phyloP scores from a whole-genome alignment of 2,888 invertebrate genomes.

The Limnephilus rhombicus region DNA sequence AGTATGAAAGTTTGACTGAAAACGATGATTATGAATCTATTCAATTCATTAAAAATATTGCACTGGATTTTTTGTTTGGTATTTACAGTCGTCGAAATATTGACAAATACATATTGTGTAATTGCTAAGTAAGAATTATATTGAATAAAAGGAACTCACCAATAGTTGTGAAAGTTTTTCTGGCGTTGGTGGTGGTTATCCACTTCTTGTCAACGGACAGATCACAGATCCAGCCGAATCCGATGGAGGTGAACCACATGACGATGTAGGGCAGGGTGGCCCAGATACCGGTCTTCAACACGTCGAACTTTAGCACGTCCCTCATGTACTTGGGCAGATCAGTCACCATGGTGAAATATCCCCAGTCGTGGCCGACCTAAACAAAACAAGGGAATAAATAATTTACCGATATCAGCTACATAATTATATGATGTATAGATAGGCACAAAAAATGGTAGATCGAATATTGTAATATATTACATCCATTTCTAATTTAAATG shows the following conservation, averaged over 20 bases:
- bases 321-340: constrained; percentile 85
- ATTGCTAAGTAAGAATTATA: not conserved
- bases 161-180: constrained; percentile 83
- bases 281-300: constrained; percentile 80
- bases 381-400: constrained; percentile 57
- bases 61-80: no score
- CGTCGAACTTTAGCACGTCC: constrained; percentile 82
- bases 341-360: constrained; percentile 84
- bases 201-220: constrained; percentile 80
- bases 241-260: constrained; percentile 82
- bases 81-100: not conserved
- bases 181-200: constrained; percentile 77
- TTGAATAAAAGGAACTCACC: constrained; percentile 73
- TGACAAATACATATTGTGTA: not conserved
- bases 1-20: no score
- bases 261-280: constrained; percentile 82
- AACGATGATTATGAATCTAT: no score
- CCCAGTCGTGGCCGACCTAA: constrained; percentile 84
- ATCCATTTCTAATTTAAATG: no score
- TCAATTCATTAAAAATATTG: no score
- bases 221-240: constrained; percentile 83
- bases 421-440: no score
- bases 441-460: no score
- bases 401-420: no score
- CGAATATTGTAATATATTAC: no score